Percentiles rank a stretch among this genome's conserved stretches.
Evolutionary conservation across 2,888 invertebrate genomes (phyloP).

Genomic region (Apotomis betuletana): DNA sequence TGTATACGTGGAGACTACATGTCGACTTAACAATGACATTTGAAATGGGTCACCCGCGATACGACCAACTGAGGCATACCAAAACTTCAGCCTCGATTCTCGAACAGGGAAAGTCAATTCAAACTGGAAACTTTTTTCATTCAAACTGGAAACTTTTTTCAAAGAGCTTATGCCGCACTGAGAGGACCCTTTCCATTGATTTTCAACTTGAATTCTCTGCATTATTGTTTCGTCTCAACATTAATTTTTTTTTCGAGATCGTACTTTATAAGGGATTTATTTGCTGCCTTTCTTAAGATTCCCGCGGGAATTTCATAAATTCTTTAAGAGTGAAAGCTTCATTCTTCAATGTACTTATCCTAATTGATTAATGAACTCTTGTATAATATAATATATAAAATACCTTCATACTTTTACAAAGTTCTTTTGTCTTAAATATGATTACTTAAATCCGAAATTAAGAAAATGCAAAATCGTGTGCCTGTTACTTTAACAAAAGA

Average conservation of each 20-base stretch:
- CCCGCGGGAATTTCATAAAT: slow-evolving; percentile 27
- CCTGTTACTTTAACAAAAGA: slow-evolving; percentile 53
- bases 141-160: slow-evolving; percentile 69
- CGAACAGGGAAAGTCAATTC: slow-evolving; percentile 77
- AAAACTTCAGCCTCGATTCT: slow-evolving; percentile 64
- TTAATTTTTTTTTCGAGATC: slow-evolving; percentile 27
- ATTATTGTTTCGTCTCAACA: slow-evolving; percentile 45
- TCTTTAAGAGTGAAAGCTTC: slow-evolving; percentile 15
- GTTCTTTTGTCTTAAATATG: not conserved
- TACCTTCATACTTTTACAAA: not conserved
- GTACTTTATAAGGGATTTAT: slow-evolving; percentile 21
- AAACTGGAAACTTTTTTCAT: slow-evolving; percentile 70
- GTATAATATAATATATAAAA: not conserved
- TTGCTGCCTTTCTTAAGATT: slow-evolving; percentile 26
- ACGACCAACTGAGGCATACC: slow-evolving; percentile 56
- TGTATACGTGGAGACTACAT: slow-evolving; percentile 35
- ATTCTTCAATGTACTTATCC: slow-evolving; percentile 11
- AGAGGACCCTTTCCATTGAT: slow-evolving; percentile 59
- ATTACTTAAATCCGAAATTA: slow-evolving; percentile 6
- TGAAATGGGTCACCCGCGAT: slow-evolving; percentile 59
- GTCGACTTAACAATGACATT: slow-evolving; percentile 43
- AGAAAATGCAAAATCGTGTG: slow-evolving; percentile 36
- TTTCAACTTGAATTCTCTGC: slow-evolving; percentile 52
- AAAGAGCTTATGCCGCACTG: slow-evolving; percentile 57
- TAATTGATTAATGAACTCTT: slow-evolving; percentile 24